Evolutionary conservation across 2,113 vertebrate species (phyloP).

Genomic region (Rhinoderma darwinii): DNA sequence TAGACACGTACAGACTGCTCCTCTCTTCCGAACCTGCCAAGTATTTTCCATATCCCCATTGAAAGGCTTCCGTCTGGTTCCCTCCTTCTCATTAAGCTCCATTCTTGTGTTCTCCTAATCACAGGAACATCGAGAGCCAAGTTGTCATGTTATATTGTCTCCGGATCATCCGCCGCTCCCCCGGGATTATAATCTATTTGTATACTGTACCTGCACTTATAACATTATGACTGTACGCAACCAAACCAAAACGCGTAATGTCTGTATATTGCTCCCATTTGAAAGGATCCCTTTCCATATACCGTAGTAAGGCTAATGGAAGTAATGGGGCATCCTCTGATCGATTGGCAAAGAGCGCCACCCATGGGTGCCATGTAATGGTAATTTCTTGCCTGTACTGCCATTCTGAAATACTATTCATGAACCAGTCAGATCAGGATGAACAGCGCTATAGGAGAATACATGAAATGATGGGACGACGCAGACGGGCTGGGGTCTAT

Average conservation of each 20-base stretch:
- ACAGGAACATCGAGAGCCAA: slow-evolving; percentile 33
- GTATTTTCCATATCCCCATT: slow-evolving; percentile 16
- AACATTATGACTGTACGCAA: background rate
- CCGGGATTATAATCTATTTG: slow-evolving; percentile 6
- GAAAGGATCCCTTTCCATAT: too few relatives aligned
- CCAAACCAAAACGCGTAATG: background rate
- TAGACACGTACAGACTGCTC: background rate
- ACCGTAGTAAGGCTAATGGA: too few relatives aligned
- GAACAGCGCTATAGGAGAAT: too few relatives aligned
- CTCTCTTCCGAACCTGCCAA: slow-evolving; percentile 22
- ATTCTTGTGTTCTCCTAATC: slow-evolving; percentile 30
- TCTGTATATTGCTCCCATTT: too few relatives aligned
- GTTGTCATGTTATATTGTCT: slow-evolving; percentile 15
- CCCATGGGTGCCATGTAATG: too few relatives aligned
- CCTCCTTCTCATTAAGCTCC: slow-evolving; percentile 41
- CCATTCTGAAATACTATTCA: too few relatives aligned
- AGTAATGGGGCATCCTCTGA: too few relatives aligned
- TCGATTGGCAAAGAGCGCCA: too few relatives aligned
- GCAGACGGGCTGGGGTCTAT: background rate
- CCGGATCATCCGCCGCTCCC: background rate
- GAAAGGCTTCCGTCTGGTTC: slow-evolving; percentile 14
- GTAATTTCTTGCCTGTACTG: too few relatives aligned
- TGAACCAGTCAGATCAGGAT: too few relatives aligned
- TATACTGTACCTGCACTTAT: slow-evolving; percentile 2
- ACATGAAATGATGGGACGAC: too few relatives aligned